Percentiles rank a stretch among this genome's conserved stretches.
Conservation (phyloP, 2,888 invertebrate species). For the Eledone cirrhosa region DNA sequence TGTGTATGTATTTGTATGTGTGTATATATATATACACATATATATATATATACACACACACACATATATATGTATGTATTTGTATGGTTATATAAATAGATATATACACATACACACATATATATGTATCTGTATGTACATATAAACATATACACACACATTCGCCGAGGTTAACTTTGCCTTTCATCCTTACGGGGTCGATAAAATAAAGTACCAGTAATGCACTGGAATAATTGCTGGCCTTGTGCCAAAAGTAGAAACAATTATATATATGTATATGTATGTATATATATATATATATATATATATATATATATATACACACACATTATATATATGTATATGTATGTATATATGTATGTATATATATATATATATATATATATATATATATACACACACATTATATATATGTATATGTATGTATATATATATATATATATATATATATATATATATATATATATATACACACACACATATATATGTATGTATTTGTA, state of each 20-base stretch:
- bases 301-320: neutral
- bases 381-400: neutral
- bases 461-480: neutral
- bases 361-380: neutral
- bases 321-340: neutral
- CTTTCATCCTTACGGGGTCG: too few species aligned
- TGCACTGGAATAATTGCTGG: too few species aligned
- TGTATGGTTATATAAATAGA: neutral
- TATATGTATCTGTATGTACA: neutral
- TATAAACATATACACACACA: neutral
- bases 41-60: neutral
- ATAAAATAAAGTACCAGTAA: too few species aligned
- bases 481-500: neutral
- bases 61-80: neutral
- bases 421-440: neutral
- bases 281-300: neutral
- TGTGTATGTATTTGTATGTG: neutral
- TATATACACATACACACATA: neutral
- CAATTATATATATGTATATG: neutral
- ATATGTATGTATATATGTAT: neutral
- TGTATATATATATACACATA: neutral
- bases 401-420: too few species aligned
- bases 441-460: neutral
- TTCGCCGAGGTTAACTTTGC: too few species aligned
- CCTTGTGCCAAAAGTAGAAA: too few species aligned